These are phyloP conservation scores for Noctua comes DNA, from an alignment of 2,888 invertebrate genomes.

Conservation along the genomic window DNA sequence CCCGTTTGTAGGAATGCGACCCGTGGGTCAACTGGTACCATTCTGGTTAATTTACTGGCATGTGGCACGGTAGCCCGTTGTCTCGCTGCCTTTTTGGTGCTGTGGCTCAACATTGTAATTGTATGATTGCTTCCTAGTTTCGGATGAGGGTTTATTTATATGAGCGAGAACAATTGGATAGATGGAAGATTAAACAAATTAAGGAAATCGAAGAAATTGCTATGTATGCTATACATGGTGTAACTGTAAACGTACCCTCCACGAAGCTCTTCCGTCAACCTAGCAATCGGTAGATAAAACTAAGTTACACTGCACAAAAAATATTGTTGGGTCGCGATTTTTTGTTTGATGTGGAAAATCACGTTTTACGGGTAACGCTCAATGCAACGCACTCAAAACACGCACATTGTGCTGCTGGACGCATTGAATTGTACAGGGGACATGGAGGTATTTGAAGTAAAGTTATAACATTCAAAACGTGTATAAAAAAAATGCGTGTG, in stretches of 20 bases:
- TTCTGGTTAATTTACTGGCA: constrained; percentile 68
- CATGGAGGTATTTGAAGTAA: not conserved
- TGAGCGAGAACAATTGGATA: constrained; percentile 1
- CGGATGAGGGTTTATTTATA: constrained; percentile 2
- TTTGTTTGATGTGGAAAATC: not conserved
- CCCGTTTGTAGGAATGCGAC: constrained; percentile 74
- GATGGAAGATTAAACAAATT: not conserved
- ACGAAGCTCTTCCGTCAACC: not conserved
- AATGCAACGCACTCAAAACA: not conserved
- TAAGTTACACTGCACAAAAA: not conserved
- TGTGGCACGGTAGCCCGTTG: constrained; percentile 58
- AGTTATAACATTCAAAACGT: not conserved
- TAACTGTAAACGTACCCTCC: not conserved
- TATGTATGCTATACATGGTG: not conserved
- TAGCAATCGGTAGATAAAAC: not conserved
- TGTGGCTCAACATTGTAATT: constrained; percentile 57
- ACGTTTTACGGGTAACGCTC: not conserved
- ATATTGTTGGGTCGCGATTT: not conserved
- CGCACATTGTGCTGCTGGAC: not conserved
- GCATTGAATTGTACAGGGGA: not conserved
- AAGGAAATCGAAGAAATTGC: not conserved
- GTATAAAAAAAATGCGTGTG: not conserved
- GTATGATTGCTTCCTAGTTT: constrained; percentile 66
- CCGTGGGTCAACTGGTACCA: constrained; percentile 71
- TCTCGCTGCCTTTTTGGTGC: constrained; percentile 60